A percentile compares a stretch with the other conserved stretches of the same genome.
phyloP scores from a whole-genome alignment of 2,113 vertebrate genomes.

The Coryphaenoides rupestris region DNA sequence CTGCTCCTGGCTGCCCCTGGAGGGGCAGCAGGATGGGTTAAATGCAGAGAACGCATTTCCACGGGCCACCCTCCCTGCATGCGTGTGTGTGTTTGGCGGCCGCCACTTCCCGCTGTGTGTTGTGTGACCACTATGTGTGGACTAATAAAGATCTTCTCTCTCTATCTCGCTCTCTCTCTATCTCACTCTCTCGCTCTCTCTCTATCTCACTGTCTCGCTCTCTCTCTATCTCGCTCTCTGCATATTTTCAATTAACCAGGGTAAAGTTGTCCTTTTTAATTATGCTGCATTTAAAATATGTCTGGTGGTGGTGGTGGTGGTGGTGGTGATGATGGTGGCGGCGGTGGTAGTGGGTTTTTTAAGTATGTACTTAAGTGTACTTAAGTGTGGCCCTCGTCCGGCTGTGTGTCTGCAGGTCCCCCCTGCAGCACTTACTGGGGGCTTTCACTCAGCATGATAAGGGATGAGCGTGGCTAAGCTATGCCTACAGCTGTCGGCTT shows the following conservation, averaged over 20 bases:
- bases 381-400: too few species aligned
- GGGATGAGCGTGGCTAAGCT: conserved; percentile 9
- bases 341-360: conserved; percentile 32
- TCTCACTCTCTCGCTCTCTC: neutral
- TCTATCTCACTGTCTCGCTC: neutral
- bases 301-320: conserved; percentile 22
- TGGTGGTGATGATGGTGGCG: conserved; percentile 29
- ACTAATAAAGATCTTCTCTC: too few species aligned
- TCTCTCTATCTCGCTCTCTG: neutral
- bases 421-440: conserved; percentile 37
- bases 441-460: conserved; percentile 26
- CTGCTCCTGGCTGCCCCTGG: too few species aligned
- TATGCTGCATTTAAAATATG: conserved; percentile 47
- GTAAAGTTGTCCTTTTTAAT: conserved; percentile 53
- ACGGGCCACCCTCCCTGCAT: too few species aligned
- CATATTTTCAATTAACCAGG: conserved; percentile 46
- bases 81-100: too few species aligned
- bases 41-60: too few species aligned
- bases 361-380: too few species aligned
- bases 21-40: too few species aligned
- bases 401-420: conserved; percentile 30
- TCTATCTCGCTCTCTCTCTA: neutral
- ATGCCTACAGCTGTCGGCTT: conserved; percentile 32
- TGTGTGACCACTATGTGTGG: too few species aligned
- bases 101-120: too few species aligned